Evolutionary conservation across 2,797 vertebrate species (phyloP).

Genomic region (Sciurus carolinensis): DNA sequence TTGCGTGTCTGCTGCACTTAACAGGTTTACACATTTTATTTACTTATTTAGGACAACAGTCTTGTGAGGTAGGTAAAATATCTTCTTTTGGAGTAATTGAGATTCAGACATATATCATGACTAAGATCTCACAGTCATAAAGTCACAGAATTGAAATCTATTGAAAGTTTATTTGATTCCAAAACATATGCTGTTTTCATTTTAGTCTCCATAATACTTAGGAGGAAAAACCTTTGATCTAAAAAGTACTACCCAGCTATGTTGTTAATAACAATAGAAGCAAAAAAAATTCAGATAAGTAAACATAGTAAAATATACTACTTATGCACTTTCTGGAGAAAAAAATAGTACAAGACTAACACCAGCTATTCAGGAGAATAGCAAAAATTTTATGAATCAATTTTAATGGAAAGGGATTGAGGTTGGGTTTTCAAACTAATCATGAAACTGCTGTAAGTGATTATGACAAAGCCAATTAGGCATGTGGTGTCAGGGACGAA

Average conservation of each 20-base stretch:
- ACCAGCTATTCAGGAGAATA: not conserved
- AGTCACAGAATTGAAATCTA: slow-evolving; percentile 7
- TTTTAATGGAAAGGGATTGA: not conserved
- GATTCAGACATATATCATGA: not conserved
- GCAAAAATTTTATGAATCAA: not conserved
- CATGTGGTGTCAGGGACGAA: not conserved
- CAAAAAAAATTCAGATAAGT: not conserved
- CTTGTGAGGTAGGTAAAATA: not conserved
- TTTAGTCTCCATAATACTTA: not conserved
- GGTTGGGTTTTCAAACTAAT: not conserved
- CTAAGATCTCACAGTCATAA: not conserved
- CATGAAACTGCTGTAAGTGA: not conserved
- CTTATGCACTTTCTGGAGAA: not conserved
- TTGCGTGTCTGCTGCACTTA: not conserved
- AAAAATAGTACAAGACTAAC: not conserved
- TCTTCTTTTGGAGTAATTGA: not conserved
- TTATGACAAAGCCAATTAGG: not conserved
- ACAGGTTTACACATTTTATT: not conserved
- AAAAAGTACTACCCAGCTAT: not conserved
- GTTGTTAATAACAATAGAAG: not conserved
- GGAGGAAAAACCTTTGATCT: slow-evolving; percentile 30
- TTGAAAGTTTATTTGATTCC: not conserved
- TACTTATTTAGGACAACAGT: not conserved
- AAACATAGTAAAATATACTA: not conserved
- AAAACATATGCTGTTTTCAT: slow-evolving; percentile 19